A percentile compares a stretch with the other conserved stretches of the same genome.
Conservation (phyloP, 2,113 vertebrate species). For the Toxotes chatareus region DNA sequence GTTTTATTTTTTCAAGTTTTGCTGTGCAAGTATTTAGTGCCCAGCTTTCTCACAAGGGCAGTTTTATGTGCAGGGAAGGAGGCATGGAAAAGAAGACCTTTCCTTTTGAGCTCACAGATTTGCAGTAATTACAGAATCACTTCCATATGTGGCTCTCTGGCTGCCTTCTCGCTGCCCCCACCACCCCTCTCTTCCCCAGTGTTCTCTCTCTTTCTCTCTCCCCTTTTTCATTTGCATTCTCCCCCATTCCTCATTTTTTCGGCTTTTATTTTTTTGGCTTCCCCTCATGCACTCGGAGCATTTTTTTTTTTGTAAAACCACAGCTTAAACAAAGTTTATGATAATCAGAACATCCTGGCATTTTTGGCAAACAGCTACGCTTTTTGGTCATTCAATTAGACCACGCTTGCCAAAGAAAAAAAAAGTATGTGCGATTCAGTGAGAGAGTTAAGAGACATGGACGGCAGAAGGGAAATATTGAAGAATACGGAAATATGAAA, state of each 20-base stretch:
- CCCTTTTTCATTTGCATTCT: conserved; percentile 77
- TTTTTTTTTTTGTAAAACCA: conserved; percentile 68
- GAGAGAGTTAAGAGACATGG: conserved; percentile 42
- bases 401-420: conserved; percentile 43
- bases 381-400: conserved; percentile 83
- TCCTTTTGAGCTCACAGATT: conserved; percentile 87
- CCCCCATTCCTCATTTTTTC: conserved; percentile 64
- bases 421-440: conserved; percentile 42
- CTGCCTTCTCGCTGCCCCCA: conserved; percentile 81
- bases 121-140: conserved; percentile 89
- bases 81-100: conserved; percentile 85
- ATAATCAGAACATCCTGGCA: conserved; percentile 87
- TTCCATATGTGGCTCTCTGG: conserved; percentile 88
- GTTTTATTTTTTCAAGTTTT: conserved; percentile 44
- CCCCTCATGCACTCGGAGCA: conserved; percentile 43
- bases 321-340: conserved; percentile 83
- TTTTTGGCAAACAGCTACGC: conserved; percentile 75
- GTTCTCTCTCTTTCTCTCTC: conserved; percentile 59
- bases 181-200: conserved; percentile 70
- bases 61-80: conserved; percentile 84
- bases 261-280: conserved; percentile 61
- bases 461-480: conserved; percentile 62
- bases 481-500: conserved; percentile 69
- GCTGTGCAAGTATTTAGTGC: conserved; percentile 68
- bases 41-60: conserved; percentile 81